Evolutionary conservation across 2,888 invertebrate genomes (phyloP), one percentile per base, ranked within the genome.

Genomic region (Ethmia dodecea): DNA sequence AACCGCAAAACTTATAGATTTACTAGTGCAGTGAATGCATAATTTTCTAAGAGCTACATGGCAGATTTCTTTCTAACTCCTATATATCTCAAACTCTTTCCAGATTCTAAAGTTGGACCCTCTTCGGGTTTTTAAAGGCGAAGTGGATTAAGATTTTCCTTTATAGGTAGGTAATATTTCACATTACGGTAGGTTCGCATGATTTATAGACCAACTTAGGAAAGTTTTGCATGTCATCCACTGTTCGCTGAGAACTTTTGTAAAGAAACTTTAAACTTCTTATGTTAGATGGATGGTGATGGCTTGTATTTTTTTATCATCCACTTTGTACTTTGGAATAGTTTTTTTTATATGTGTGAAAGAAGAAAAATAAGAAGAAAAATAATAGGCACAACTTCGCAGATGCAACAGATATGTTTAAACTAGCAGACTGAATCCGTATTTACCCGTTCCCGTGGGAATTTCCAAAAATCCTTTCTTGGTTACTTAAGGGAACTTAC

Each of bases 211-310:
- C 61, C 60, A 78, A 83, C 69, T 81, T 78, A 48, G 42, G 49
- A 54, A 80, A 81, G 64, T 81, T 83, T 61, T 62, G 75, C 78
- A 79, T 83, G 80, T 80, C 83, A 81, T 81, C 78, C 60, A 66
- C 72, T 66, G 71, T 59, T 75, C 70, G 65, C 64, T 61, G 67
- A 58, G 49, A 68, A 69, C 63, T 72, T 73, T 74, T 67, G 63
- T 62, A 66, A 70, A 66, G 71, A 58, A 79, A 76, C 66, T 77
- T 78, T 71, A 70, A 77, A 76, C 68, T 77, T 78, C 73, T 72
- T 73, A 73, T 76, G 68, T 77, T 72, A 76, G 70, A 64, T 58
- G 61, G 65, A 74, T 69, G 68, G 62, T 15, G 32, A 18, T 14
- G 16, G 20, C 32, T 25, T 25, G n/a, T n/a, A n/a, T n/a, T n/a